Conservation (phyloP, 2,888 invertebrate species). For the Spialia ferax region DNA sequence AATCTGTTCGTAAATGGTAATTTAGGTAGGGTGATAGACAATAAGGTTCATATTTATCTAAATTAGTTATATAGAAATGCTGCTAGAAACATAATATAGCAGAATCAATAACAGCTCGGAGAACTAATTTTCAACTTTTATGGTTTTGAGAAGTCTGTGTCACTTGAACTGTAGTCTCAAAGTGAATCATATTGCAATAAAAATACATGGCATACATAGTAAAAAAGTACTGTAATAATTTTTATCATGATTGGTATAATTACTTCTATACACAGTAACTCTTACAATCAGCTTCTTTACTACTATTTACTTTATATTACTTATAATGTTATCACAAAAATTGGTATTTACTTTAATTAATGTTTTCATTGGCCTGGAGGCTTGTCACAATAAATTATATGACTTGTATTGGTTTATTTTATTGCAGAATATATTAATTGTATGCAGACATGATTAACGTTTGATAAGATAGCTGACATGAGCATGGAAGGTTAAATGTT, state of each 20-base stretch:
- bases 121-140: too few species aligned
- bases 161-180: too few species aligned
- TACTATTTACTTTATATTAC: background rate
- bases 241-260: too few species aligned
- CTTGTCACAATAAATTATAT: background rate
- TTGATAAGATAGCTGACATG: background rate
- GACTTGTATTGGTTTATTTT: background rate
- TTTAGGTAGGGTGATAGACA: slow-evolving; percentile 29
- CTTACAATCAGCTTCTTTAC: too few species aligned
- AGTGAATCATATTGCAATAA: too few species aligned
- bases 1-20: background rate
- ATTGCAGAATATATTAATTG: background rate
- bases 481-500: background rate
- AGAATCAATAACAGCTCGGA: background rate
- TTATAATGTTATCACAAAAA: too few species aligned
- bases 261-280: too few species aligned
- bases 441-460: background rate
- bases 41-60: slow-evolving; percentile 31
- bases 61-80: slow-evolving; percentile 6
- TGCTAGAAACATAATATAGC: slow-evolving; percentile 18
- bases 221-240: too few species aligned
- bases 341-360: background rate
- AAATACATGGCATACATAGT: too few species aligned
- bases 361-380: background rate
- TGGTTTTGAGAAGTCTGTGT: too few species aligned